Evolutionary conservation across 1,140 invertebrate genomes (phyloP), one percentile per base, ranked within the genome.

Genomic region (Magallana angulata): DNA sequence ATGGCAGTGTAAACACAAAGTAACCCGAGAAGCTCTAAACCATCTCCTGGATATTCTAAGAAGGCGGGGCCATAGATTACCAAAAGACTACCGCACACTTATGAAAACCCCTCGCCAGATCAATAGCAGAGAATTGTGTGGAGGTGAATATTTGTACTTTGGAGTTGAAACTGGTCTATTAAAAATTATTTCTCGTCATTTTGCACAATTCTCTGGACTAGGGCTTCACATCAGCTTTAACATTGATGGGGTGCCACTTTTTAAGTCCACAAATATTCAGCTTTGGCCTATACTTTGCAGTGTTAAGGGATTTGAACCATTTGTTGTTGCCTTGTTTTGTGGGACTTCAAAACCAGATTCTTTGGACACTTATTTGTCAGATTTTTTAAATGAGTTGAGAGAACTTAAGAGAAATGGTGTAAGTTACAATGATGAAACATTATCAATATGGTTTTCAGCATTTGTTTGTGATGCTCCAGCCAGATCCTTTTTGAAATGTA

Each of bases 381-480:
- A 88, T 36, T 95, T 94, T 89, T 82, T 93, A 14, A 16, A 89
- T 60, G 94, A 95, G 89, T 76, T 87, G 1, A 62, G 56, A 12
- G 80, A 86, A 14, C 24, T 90, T 12, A 64, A 64, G 30, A 16
- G 30, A 57, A 83, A 85, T 87, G 92, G 92, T 14, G 84, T 93
- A 11, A 36, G 30, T 7, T 24, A 24, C 30, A 24, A 71, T n/a
- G 56, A 92, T 76, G 85, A 89, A 30, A 86, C 84, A 86, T 57
- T 85, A 60, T 85, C 84, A 87, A 56, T 68, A 4, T 36, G 1
- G 56, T 59, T 80, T 94, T 59, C 71, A 62, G 85, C 89, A 57
- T 92, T 94, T 88, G 89, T 94, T 71, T 94, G 92, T 88, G 94
- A 95, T 92, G 91, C 93, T 12, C n/a, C n/a, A n/a, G n/a, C n/a